These are phyloP conservation scores for Drosophila hydei DNA, from an alignment of 1,140 invertebrate species.

Conservation along the genomic window DNA sequence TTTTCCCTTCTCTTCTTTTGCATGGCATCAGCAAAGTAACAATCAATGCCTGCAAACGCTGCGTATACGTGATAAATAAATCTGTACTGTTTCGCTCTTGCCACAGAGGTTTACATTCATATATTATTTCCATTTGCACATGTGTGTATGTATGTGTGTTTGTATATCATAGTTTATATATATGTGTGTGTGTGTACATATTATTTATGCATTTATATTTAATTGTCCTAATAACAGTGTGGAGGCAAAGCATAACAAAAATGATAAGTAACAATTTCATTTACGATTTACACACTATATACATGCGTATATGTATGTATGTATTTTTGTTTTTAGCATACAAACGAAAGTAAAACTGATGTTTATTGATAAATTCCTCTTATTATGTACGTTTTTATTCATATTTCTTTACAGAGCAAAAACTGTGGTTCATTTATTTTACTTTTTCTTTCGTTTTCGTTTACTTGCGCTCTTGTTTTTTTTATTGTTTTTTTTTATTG, in stretches of 20 bases:
- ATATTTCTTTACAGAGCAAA: constrained; percentile 29
- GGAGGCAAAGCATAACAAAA: constrained; percentile 77
- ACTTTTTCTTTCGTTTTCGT: constrained; percentile 5
- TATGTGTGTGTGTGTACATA: constrained; percentile 19
- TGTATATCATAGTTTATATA: constrained; percentile 26
- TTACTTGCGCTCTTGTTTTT: constrained; percentile 22
- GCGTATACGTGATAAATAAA: constrained; percentile 13
- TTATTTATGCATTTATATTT: constrained; percentile 57
- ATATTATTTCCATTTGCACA: constrained; percentile 13
- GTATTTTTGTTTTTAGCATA: constrained; percentile 3
- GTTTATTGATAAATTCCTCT: constrained; percentile 11
- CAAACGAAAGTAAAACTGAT: constrained; percentile 13
- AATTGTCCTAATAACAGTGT: constrained; percentile 83
- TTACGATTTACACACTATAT: constrained; percentile 39
- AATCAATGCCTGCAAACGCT: constrained; percentile 5
- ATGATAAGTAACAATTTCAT: constrained; percentile 64
- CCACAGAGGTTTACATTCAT: neutral
- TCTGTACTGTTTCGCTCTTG: neutral
- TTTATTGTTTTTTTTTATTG: neutral
- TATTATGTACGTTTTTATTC: constrained; percentile 13
- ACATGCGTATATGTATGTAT: constrained; percentile 8
- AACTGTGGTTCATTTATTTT: constrained; percentile 16
- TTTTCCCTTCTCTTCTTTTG: no score
- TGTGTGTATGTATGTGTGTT: neutral
- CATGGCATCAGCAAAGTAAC: constrained; percentile 18